phyloP scores from a whole-genome alignment of 2,797 vertebrate species.

The Phrynocephalus forsythii region DNA sequence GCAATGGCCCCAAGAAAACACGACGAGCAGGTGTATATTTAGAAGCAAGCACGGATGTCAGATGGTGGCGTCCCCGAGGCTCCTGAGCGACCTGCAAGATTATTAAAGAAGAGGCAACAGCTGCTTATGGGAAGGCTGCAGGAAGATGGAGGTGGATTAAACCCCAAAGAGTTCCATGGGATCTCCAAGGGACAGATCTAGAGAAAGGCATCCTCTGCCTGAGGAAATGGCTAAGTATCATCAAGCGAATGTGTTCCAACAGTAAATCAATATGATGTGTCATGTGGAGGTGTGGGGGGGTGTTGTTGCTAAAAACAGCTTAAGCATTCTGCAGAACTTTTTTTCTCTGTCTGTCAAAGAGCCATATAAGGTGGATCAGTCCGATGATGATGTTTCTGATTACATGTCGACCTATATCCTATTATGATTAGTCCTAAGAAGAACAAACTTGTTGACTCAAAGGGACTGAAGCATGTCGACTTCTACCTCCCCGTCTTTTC shows the following conservation, averaged over 20 bases:
- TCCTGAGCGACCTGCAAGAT: constrained; percentile 44
- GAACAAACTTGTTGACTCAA: too few species aligned
- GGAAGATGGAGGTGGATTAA: constrained; percentile 60
- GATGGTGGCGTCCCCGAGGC: constrained; percentile 50
- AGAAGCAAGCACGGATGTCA: constrained; percentile 59
- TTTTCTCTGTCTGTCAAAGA: neutral
- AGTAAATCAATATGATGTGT: constrained; percentile 47
- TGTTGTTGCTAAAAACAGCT: neutral
- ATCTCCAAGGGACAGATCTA: constrained; percentile 58
- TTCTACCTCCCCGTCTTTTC: neutral
- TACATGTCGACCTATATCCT: neutral
- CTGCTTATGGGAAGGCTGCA: constrained; percentile 57
- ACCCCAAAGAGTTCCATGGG: constrained; percentile 48
- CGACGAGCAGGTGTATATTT: constrained; percentile 40
- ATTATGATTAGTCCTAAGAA: too few species aligned
- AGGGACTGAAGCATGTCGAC: too few species aligned
- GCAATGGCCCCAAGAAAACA: constrained; percentile 59
- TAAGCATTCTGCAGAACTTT: constrained; percentile 5
- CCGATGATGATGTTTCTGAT: neutral
- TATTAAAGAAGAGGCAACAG: constrained; percentile 55
- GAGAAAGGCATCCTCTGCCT: constrained; percentile 49
- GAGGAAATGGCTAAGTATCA: constrained; percentile 60
- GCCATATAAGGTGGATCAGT: neutral
- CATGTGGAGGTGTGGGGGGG: too few species aligned
- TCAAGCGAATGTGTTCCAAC: constrained; percentile 38